Evolutionary conservation across 2,113 vertebrate species (phyloP).

Genomic region (Solea solea): DNA sequence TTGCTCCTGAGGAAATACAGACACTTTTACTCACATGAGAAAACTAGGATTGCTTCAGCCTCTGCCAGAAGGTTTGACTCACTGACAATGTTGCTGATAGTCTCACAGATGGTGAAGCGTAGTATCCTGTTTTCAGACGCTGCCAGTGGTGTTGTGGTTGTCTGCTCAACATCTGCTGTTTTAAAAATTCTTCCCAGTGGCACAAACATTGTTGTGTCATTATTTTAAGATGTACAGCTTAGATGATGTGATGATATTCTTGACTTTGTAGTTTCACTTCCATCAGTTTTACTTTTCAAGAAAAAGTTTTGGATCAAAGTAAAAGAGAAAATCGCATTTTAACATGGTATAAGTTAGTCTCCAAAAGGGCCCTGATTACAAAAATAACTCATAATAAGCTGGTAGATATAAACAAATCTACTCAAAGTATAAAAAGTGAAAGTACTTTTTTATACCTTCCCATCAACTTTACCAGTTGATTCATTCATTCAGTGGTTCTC

Average conservation of each 20-base stretch:
- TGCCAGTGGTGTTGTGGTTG: not conserved
- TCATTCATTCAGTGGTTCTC: no score
- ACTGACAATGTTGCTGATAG: not conserved
- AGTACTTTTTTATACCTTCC: no score
- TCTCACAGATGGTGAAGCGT: conserved; percentile 1
- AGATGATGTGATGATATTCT: not conserved
- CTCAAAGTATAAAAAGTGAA: no score
- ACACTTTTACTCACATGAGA: conserved; percentile 42
- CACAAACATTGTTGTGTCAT: not conserved
- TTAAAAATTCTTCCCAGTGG: not conserved
- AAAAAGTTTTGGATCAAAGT: not conserved
- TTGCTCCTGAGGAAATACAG: conserved; percentile 28
- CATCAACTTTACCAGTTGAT: no score
- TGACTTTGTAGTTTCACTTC: not conserved
- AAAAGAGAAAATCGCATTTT: not conserved
- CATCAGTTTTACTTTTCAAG: not conserved
- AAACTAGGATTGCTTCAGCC: conserved; percentile 17
- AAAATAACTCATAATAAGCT: not conserved
- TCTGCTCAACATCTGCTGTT: not conserved
- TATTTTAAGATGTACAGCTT: not conserved
- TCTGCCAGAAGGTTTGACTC: conserved; percentile 27
- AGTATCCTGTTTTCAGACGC: not conserved
- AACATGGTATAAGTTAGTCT: not conserved
- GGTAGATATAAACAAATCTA: no score
- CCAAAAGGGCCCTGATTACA: not conserved